Evolutionary conservation across 2,888 invertebrate species (phyloP).

Genomic region (Tromatobia lineatoria): DNA sequence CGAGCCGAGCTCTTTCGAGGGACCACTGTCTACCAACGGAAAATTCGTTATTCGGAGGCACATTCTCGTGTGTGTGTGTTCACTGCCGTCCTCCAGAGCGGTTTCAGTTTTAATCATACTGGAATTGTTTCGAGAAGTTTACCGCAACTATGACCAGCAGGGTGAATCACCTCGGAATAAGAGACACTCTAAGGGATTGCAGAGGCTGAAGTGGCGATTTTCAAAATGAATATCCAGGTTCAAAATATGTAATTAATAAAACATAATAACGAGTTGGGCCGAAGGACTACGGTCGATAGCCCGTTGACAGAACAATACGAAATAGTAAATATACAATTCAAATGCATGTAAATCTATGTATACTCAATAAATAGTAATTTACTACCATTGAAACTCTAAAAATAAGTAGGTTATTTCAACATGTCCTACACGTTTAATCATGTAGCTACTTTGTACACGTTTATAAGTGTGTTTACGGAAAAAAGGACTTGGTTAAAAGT

Average conservation of each 20-base stretch:
- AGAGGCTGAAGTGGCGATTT: background rate
- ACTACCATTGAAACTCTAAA: too few relatives aligned
- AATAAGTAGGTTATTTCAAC: too few relatives aligned
- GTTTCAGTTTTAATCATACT: constrained; percentile 55
- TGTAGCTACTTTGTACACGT: too few relatives aligned
- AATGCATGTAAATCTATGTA: too few relatives aligned
- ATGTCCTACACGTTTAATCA: too few relatives aligned
- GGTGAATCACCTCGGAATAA: constrained; percentile 29
- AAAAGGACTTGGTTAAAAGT: too few relatives aligned
- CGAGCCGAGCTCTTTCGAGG: constrained; percentile 35
- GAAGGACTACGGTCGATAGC: too few relatives aligned
- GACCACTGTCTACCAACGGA: constrained; percentile 31
- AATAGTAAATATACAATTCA: too few relatives aligned
- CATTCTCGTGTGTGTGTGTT: background rate
- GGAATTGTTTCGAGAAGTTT: constrained; percentile 51
- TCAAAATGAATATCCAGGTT: background rate
- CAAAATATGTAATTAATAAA: background rate
- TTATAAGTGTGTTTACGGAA: too few relatives aligned
- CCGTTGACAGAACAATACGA: too few relatives aligned
- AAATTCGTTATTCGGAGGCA: constrained; percentile 49
- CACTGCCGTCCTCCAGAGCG: constrained; percentile 7
- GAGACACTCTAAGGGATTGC: background rate
- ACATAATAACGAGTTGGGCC: background rate
- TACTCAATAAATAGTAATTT: too few relatives aligned
- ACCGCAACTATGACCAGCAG: constrained; percentile 33